A percentile compares a stretch with the other conserved stretches of the same genome.
These are phyloP conservation scores for Neodiprion lecontei DNA, from an alignment of 1,140 invertebrate species.

Conservation along the genomic window DNA sequence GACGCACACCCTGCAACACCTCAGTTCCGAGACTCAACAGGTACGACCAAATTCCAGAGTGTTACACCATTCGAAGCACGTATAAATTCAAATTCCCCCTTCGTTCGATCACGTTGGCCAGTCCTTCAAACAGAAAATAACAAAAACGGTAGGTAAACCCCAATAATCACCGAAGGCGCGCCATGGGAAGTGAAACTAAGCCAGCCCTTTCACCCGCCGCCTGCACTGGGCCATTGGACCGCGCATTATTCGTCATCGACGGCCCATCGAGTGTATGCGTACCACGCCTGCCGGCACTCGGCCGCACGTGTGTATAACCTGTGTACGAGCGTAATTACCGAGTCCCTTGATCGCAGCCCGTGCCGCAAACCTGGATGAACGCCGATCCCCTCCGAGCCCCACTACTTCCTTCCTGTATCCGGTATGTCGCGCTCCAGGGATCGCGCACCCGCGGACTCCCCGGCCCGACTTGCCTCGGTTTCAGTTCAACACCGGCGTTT, in stretches of 20 bases:
- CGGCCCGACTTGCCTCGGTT: slow-evolving; percentile 22
- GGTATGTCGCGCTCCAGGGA: slow-evolving; percentile 50
- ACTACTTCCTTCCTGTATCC: slow-evolving; percentile 60
- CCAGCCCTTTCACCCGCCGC: not conserved
- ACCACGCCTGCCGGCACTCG: not conserved
- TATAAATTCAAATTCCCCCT: too few relatives aligned
- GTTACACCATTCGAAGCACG: too few relatives aligned
- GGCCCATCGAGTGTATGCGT: not conserved
- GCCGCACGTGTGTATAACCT: not conserved
- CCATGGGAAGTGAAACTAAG: not conserved
- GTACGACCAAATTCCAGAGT: too few relatives aligned
- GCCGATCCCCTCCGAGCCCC: slow-evolving; percentile 34
- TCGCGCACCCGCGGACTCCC: slow-evolving; percentile 22
- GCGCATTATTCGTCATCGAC: not conserved
- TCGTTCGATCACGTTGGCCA: too few relatives aligned
- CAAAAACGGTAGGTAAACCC: not conserved
- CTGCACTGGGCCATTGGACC: not conserved
- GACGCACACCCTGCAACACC: too few relatives aligned
- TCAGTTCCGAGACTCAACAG: too few relatives aligned
- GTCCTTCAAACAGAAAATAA: not conserved
- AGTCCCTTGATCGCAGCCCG: not conserved
- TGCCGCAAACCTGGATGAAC: not conserved
- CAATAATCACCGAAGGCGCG: not conserved
- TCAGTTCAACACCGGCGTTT: slow-evolving; percentile 28
- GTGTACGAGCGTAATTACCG: not conserved